Percentiles rank a stretch among this genome's conserved stretches.
Conservation (phyloP, 1,140 invertebrate genomes). For the Drosophila arizonae region DNA sequence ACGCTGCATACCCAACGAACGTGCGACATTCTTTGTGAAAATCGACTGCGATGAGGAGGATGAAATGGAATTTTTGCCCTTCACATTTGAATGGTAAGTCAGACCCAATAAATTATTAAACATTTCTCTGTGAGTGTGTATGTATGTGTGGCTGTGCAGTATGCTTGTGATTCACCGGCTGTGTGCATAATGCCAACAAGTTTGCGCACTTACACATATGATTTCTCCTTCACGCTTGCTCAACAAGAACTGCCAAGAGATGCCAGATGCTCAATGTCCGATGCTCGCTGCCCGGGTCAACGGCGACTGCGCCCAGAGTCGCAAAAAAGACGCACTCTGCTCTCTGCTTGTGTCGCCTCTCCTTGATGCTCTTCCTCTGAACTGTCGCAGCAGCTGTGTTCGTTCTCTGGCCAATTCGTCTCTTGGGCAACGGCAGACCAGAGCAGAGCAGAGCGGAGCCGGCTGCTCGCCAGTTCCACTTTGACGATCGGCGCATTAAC, state of each 20-base stretch:
- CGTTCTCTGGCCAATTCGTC: conserved; percentile 23
- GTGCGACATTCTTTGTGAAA: conserved; percentile 81
- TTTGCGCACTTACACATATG: conserved; percentile 73
- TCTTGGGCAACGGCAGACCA: conserved; percentile 31
- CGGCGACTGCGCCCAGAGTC: conserved; percentile 45
- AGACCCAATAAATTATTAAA: conserved; percentile 10
- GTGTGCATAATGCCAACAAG: conserved; percentile 60
- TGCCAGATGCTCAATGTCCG: not conserved
- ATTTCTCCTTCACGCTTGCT: conserved; percentile 57
- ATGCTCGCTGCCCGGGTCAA: not conserved
- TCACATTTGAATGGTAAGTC: conserved; percentile 82
- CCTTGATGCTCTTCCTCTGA: not conserved
- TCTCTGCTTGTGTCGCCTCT: not conserved
- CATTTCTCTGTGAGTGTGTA: conserved; percentile 8
- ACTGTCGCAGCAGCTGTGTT: conserved; percentile 9
- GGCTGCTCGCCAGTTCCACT: conserved; percentile 62
- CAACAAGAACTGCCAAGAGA: conserved; percentile 18
- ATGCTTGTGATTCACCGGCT: conserved; percentile 56
- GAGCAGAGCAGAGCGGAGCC: conserved; percentile 1
- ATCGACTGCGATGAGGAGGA: conserved; percentile 79
- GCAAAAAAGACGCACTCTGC: not conserved
- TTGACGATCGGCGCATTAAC: conserved; percentile 79
- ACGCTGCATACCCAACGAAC: conserved; percentile 78
- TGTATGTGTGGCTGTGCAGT: conserved; percentile 14
- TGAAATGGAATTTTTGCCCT: conserved; percentile 69